Conservation (phyloP, 2,888 invertebrate genomes). For the Masnerella sp. region DNA sequence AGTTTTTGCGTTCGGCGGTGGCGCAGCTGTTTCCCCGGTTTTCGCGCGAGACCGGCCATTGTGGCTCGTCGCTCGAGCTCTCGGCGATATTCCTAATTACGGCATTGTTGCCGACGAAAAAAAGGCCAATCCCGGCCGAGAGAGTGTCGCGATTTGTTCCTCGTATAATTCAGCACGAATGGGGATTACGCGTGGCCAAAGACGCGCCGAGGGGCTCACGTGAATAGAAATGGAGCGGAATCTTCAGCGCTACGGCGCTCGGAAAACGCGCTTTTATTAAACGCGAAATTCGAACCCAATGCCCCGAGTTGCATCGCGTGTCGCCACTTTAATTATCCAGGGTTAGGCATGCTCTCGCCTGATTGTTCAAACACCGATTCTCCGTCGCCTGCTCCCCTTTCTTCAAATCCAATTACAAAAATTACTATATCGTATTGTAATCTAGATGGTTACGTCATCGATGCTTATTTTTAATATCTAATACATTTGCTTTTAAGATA, state of each 20-base stretch:
- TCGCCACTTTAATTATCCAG: neutral
- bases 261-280: slow-evolving; percentile 26
- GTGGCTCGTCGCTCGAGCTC: slow-evolving; percentile 8
- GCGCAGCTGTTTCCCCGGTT: slow-evolving; percentile 12
- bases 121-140: slow-evolving; percentile 11
- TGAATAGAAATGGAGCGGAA: slow-evolving; percentile 43
- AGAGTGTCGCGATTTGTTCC: slow-evolving; percentile 26
- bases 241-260: slow-evolving; percentile 13
- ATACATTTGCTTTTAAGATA: too few relatives aligned
- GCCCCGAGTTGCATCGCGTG: slow-evolving; percentile 4
- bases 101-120: slow-evolving; percentile 61
- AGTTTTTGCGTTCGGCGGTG: slow-evolving; percentile 27
- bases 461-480: too few relatives aligned
- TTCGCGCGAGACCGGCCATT: slow-evolving; percentile 22
- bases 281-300: slow-evolving; percentile 11
- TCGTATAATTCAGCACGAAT: slow-evolving; percentile 41
- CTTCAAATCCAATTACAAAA: too few relatives aligned
- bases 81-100: slow-evolving; percentile 63
- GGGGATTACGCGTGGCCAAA: slow-evolving; percentile 40
- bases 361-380: neutral
- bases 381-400: too few relatives aligned
- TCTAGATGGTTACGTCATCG: too few relatives aligned
- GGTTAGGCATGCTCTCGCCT: neutral
- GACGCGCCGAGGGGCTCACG: slow-evolving; percentile 3
- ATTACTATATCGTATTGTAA: too few relatives aligned